phyloP scores from a whole-genome alignment of 2,113 vertebrate species.

The Patagioenas fasciata region DNA sequence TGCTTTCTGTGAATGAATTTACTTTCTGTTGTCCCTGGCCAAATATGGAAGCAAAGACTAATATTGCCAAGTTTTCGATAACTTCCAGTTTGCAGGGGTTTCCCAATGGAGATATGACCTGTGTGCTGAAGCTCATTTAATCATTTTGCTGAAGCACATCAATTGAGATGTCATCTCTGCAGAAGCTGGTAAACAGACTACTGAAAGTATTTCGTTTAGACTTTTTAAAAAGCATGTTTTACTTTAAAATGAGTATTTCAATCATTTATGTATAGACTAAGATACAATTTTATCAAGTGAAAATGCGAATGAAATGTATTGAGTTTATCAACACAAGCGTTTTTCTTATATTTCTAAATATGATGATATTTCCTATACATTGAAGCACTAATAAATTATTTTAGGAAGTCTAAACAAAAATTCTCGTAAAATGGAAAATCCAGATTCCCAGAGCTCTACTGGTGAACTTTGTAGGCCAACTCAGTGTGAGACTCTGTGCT shows the following conservation, averaged over 20 bases:
- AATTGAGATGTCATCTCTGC: not conserved
- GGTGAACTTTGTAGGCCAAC: not conserved
- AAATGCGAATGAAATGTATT: not conserved
- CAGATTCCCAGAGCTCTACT: not conserved
- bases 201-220: not conserved
- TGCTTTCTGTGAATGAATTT: not conserved
- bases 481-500: not conserved
- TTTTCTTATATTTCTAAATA: not conserved
- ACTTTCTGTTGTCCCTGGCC: not conserved
- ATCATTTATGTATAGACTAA: not conserved
- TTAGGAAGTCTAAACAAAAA: not conserved
- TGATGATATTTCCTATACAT: not conserved
- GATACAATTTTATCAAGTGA: not conserved
- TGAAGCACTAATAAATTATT: not conserved
- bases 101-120: not conserved
- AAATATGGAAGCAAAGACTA: not conserved
- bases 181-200: not conserved
- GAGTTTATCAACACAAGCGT: not conserved
- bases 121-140: not conserved
- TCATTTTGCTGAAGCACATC: not conserved
- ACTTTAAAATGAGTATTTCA: not conserved
- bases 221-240: not conserved
- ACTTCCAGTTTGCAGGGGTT: not conserved
- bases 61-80: not conserved
- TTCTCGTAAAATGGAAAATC: not conserved